Conservation (phyloP, 1,140 invertebrate species). For the Eueides isabella region DNA sequence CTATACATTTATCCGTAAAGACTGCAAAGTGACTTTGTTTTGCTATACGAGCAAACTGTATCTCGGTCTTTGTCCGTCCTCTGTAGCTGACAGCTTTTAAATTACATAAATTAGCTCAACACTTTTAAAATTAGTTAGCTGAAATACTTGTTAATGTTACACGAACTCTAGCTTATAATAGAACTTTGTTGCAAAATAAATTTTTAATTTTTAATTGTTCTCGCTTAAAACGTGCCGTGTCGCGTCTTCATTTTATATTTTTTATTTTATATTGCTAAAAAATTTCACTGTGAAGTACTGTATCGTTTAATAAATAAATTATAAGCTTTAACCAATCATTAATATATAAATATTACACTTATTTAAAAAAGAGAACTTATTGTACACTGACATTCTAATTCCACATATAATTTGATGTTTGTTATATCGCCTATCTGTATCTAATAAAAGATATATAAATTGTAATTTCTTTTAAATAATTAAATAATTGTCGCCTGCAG, state of each 20-base stretch:
- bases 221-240: neutral
- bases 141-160: neutral
- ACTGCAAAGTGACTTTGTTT: neutral
- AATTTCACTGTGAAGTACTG: too few relatives aligned
- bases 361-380: too few relatives aligned
- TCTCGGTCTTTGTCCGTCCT: constrained; percentile 5
- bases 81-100: constrained; percentile 6
- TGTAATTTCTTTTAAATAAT: too few relatives aligned
- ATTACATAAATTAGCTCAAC: constrained; percentile 8
- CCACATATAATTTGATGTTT: too few relatives aligned
- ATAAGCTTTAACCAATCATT: too few relatives aligned
- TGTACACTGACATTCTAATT: too few relatives aligned
- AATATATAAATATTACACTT: too few relatives aligned
- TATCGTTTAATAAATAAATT: too few relatives aligned
- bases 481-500: neutral
- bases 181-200: neutral
- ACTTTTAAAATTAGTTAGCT: constrained; percentile 1
- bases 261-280: too few relatives aligned
- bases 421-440: too few relatives aligned
- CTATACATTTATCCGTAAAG: neutral
- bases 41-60: neutral
- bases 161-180: neutral
- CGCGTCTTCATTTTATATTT: too few relatives aligned
- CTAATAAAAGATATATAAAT: too few relatives aligned
- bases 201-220: neutral